A percentile compares a stretch with the other conserved stretches of the same genome.
These are phyloP conservation scores for Physeter macrocephalus DNA, from an alignment of 2,113 vertebrate genomes.

Conservation along the genomic window DNA sequence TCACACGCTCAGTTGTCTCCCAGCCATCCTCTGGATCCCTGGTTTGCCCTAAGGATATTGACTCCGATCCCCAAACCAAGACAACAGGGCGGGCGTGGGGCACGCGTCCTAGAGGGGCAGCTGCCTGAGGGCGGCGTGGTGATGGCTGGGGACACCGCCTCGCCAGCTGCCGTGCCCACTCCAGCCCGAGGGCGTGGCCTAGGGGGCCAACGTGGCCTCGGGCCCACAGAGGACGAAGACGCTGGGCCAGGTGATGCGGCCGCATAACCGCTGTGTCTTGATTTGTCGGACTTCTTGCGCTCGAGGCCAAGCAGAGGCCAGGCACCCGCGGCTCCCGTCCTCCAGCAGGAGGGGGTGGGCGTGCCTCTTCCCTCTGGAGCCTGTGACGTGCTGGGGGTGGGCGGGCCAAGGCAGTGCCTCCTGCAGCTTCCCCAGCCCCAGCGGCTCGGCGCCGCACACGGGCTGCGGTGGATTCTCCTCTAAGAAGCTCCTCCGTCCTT, in stretches of 20 bases:
- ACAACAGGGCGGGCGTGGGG: not conserved
- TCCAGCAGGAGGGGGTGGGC: not conserved
- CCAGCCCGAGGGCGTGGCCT: not conserved
- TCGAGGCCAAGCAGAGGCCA: not conserved
- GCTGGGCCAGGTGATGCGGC: not conserved
- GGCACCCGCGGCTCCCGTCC: not conserved
- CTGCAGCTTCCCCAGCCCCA: not conserved
- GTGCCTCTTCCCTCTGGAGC: slow-evolving; percentile 7
- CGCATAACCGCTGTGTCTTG: not conserved
- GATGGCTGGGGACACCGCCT: not conserved
- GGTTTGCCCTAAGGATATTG: not conserved
- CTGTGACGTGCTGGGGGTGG: not conserved
- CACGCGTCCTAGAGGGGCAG: not conserved
- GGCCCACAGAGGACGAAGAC: too few species aligned
- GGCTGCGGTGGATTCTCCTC: slow-evolving; percentile 18
- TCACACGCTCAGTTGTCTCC: too few species aligned
- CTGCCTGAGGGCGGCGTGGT: not conserved
- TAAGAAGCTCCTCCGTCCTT: slow-evolving; percentile 71
- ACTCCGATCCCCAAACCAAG: not conserved
- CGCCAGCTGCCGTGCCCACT: not conserved
- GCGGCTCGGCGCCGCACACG: not conserved
- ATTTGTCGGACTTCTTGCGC: fast-evolving
- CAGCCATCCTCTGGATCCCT: not conserved
- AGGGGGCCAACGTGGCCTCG: not conserved
- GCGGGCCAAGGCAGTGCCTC: too few species aligned